Evolutionary conservation across 2,888 invertebrate species (phyloP), one percentile per base, ranked within the genome.

Genomic region (Tridacna gigas): DNA sequence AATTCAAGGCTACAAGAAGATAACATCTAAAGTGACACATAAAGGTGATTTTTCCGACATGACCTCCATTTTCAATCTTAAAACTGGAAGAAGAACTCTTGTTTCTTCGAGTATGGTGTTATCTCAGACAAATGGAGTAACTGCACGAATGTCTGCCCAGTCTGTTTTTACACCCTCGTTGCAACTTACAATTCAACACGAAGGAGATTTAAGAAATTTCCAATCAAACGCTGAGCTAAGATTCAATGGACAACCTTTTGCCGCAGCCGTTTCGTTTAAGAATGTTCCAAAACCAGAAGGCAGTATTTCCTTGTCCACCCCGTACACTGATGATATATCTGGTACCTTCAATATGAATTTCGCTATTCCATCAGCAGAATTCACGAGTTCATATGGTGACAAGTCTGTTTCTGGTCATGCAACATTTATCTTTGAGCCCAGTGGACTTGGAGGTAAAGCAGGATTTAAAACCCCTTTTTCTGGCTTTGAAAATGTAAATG

Each of bases 81-180:
- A 69, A 37, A 69, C 81, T 47, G 81, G 79, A 22, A 45, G 86
- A 26, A 76, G 86, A 82, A 83, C 69, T 25, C 66, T 86, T 15
- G 67, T 63, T 2, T 77, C 78, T 11, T 73, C 48, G 15, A 73
- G 80, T 28, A 22, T 69, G 18, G 37, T 69, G 56, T 25, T 82
- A 9, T 78, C 80, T 45, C 74, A 37, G 13, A 25, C 11, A 20
- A 74, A 71, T 28, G 76, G 76, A 56, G 18, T 84, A 5, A 56
- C 45, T 20, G 63, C 71, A 7, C 67, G 80, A 73, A 7, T 65
- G 9, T 65, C 79, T 12, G 13, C 61, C 11, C 79, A 76, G 47
- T 80, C 86, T 22, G 77, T 83, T 13, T 28, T 79, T 22, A 80
- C 80, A n/a, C 80, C 86, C 45, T 75, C 76, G 15, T 60, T 83